phyloP scores from a whole-genome alignment of 2,888 invertebrate species.

The Pachydiplax longipennis region DNA sequence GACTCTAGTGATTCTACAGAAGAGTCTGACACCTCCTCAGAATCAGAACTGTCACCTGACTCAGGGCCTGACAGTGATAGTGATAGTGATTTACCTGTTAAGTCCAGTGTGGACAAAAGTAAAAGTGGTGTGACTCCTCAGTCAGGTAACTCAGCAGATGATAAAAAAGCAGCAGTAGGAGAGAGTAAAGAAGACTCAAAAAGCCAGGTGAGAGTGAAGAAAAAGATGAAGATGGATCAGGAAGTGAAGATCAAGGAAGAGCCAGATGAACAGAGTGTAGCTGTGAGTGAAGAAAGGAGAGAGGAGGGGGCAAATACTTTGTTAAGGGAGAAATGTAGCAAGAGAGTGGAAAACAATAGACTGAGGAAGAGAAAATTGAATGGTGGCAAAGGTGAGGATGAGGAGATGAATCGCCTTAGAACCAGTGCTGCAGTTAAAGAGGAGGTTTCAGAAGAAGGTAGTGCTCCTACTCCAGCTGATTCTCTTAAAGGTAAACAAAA shows the following conservation, averaged over 20 bases:
- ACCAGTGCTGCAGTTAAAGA: not conserved
- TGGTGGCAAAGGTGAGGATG: not conserved
- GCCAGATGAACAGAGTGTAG: not conserved
- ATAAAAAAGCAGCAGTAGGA: not conserved
- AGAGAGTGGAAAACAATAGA: not conserved
- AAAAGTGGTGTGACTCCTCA: not conserved
- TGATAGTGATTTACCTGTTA: constrained; percentile 42
- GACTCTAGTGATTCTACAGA: not conserved
- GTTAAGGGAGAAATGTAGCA: not conserved
- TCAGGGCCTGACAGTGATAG: constrained; percentile 30
- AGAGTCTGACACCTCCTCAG: not conserved
- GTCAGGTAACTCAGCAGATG: not conserved
- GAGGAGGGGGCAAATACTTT: not conserved
- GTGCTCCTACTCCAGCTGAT: not conserved
- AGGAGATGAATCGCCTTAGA: not conserved
- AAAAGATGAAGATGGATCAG: not conserved
- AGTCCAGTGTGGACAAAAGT: not conserved
- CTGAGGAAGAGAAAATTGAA: not conserved
- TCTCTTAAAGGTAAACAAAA: not conserved
- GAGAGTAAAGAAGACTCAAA: not conserved
- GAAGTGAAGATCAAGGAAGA: not conserved
- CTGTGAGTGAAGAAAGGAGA: not conserved
- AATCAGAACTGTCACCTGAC: constrained; percentile 44
- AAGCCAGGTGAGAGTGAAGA: not conserved
- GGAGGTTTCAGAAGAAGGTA: not conserved